Conservation (phyloP, 1,140 invertebrate genomes). For the Magallana angulata region DNA sequence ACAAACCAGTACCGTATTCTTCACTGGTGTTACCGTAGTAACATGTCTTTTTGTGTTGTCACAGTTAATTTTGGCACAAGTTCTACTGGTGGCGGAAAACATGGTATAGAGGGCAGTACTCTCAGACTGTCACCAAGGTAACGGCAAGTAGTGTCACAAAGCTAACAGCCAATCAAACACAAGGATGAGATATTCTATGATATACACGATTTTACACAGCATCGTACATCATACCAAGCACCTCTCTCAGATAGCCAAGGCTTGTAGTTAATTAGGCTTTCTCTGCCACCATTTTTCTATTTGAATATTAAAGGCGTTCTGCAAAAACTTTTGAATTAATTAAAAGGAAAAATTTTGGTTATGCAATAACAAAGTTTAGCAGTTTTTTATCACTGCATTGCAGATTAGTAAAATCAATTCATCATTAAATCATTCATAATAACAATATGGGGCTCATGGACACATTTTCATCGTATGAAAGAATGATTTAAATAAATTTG, state of each 20-base stretch:
- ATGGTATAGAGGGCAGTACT: conserved; percentile 50
- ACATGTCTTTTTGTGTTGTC: conserved; percentile 33
- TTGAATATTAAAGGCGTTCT: conserved; percentile 18
- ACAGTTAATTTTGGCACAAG: conserved; percentile 54
- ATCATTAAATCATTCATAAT: too few species aligned
- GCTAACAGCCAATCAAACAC: conserved; percentile 10
- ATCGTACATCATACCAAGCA: neutral
- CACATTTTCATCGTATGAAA: too few species aligned
- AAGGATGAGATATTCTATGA: conserved; percentile 37
- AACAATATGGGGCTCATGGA: too few species aligned
- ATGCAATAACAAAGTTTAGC: too few species aligned
- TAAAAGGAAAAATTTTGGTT: too few species aligned
- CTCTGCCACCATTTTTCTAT: neutral
- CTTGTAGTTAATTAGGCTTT: neutral
- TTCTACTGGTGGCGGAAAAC: conserved; percentile 49
- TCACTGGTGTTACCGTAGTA: conserved; percentile 37
- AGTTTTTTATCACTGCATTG: too few species aligned
- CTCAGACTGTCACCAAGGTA: conserved; percentile 60
- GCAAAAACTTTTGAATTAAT: too few species aligned
- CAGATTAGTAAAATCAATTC: too few species aligned
- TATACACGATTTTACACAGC: conserved; percentile 20
- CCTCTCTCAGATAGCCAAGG: neutral
- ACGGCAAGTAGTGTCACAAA: conserved; percentile 37
- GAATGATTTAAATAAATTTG: too few species aligned
- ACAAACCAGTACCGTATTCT: conserved; percentile 30